Base-by-base conservation (phyloP, 1,140 invertebrate species). In the Camponotus vicinus region DNA sequence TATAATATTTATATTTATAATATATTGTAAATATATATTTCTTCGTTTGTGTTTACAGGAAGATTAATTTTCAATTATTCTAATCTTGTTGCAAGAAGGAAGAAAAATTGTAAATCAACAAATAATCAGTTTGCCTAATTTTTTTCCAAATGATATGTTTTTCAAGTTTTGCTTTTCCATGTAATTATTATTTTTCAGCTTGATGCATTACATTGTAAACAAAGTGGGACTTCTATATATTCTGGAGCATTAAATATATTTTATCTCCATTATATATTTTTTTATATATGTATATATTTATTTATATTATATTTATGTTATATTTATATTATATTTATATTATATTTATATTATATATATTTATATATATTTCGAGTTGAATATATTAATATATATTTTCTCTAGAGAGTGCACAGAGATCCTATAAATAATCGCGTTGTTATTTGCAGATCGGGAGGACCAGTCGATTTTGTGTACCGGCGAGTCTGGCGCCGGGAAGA, bases 401-500 rank as follows among this genome's bases (percentile, higher is more conserved):
- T 63, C 27, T 15, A 77, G 5, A 64, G 3, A 18, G 11, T 27
- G 1, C 27, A 27, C 15, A 11, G 9, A 5, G 18, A 34, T 15
- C 63, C 21, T 42, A 64, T 18, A 64, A 34, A 67, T 15, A n/a
- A 21, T 67, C 4, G 2, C 7, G 15, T 61, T 37, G 34, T 4
- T 61, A 13, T 86, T 87, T 96, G 34, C 96, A 99, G 99, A 99
- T 96, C 97, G 99, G 61, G 99, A 99, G 96, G 99, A 99, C 95
- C 99, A 99, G 96, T 99, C 99, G 9, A 99, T 99, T 95, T 96
- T 99, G 77, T 99, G 99, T 96, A 99, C 99, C 71, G 99, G 99
- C 91, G 99, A 99, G 96, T 99, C 99, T n/a, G 99, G 99, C 91
- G 99, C 99, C 89, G 99, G 99, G 88, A 99, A 99, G 96, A 99